Evolutionary conservation across 2,113 vertebrate genomes (phyloP), one percentile per base, ranked within the genome.

Genomic region (Patagioenas fasciata): DNA sequence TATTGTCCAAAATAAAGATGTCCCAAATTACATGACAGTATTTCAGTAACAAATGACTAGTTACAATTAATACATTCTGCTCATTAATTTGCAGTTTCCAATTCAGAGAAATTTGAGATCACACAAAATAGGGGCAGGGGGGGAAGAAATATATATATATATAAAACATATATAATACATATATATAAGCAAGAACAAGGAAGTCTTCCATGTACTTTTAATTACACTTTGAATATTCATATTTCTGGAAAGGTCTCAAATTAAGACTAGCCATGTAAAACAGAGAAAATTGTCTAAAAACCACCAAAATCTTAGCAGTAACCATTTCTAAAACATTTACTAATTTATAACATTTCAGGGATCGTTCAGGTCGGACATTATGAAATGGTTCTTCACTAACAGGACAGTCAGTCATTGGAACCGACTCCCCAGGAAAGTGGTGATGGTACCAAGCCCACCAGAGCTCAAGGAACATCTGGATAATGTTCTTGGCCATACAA

Each of bases 401-500:
- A 88, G 26, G 7, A 6, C 36, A 6, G 9, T 0, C 4, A 5
- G 20, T 53, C 58, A 71, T 31, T 58, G 13, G 53, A 72, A 77
- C 11, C 72, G 48, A 36, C 7, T 83, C 24, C 47, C 31, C 31
- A n/a, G 29, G 6, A 12, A 65, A 38, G 13, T 9, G 11, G 53
- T 57, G 31, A 51, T 1, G 4, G 25, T 21, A 66, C 9, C 32
- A 71, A 75, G 21, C 21, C 48, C 40, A 15, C 6, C 47, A 80
- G 36, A 80, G 13, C 61, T 57, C 67, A 66, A 1, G 1, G 11
- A 60, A 47, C 7, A 2, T 40, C 48, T 58, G 17, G 4, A 38
- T 5, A 5, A 14, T 2, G 4, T 31, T 50, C n/a, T 57, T 61
- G 62, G 34, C 13, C 10, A 34, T 3, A 61, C 1, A 2, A 42